A percentile compares a stretch with the other conserved stretches of the same genome.
Evolutionary conservation across 2,797 vertebrate genomes (phyloP).

Genomic region (Oreochromis grahami): DNA sequence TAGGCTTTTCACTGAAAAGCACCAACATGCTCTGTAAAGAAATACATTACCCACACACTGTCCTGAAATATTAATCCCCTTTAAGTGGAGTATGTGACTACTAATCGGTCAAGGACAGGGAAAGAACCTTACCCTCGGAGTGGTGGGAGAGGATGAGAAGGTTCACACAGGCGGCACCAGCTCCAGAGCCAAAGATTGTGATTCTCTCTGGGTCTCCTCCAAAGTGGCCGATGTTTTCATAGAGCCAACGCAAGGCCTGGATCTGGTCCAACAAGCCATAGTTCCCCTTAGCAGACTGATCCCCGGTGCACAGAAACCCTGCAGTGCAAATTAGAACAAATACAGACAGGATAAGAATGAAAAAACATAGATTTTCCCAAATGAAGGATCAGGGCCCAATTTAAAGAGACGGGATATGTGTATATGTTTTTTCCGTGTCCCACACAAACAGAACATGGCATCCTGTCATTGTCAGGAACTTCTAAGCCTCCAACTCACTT

Average conservation of each 20-base stretch:
- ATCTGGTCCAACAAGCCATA: constrained; percentile 98
- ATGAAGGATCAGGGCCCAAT: background rate
- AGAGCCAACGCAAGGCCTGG: constrained; percentile 97
- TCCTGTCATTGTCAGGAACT: constrained; percentile 41
- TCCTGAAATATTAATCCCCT: constrained; percentile 22
- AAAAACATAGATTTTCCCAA: constrained; percentile 10
- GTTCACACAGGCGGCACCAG: constrained; percentile 96
- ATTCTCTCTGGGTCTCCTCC: constrained; percentile 96
- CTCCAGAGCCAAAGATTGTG: constrained; percentile 98
- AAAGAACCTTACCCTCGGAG: constrained; percentile 88
- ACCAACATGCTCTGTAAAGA: background rate
- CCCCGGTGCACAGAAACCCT: constrained; percentile 97
- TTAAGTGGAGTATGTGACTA: background rate
- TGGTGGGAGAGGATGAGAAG: constrained; percentile 99
- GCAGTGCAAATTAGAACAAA: constrained; percentile 60
- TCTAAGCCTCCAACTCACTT: constrained; percentile 32
- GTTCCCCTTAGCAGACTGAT: constrained; percentile 98
- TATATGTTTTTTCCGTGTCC: background rate
- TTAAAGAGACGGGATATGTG: background rate
- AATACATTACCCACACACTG: constrained; percentile 11
- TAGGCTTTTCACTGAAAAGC: constrained; percentile 9
- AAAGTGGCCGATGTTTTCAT: constrained; percentile 97
- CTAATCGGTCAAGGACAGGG: constrained; percentile 5
- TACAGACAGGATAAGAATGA: background rate
- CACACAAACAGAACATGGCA: constrained; percentile 35